phyloP scores from a whole-genome alignment of 1,140 invertebrate species.

The Hylaeus volcanicus region DNA sequence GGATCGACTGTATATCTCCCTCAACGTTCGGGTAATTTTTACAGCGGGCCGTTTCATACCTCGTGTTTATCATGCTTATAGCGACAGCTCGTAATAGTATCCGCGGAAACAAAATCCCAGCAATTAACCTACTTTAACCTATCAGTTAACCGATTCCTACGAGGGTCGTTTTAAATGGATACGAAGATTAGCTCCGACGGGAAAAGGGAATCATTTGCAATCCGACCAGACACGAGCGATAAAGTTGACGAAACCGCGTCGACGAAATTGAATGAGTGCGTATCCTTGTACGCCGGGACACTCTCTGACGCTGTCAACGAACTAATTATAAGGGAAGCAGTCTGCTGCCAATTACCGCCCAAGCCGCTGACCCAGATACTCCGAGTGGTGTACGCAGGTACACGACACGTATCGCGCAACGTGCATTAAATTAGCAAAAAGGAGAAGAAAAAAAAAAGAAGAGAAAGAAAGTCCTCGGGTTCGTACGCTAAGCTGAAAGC shows the following conservation, averaged over 20 bases:
- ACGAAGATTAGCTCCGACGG: background rate
- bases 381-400: conserved; percentile 33
- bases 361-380: conserved; percentile 47
- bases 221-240: background rate
- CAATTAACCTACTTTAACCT: conserved; percentile 1
- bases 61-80: background rate
- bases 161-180: background rate
- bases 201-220: no score
- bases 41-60: background rate
- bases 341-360: conserved; percentile 47
- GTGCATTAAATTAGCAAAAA: conserved; percentile 24
- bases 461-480: background rate
- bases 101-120: background rate
- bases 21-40: no score
- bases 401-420: background rate
- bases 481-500: background rate
- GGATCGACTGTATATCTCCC: background rate
- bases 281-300: background rate
- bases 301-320: conserved; percentile 38
- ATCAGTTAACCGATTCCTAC: background rate
- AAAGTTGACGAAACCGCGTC: background rate
- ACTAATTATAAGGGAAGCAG: conserved; percentile 52
- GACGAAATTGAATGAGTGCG: background rate
- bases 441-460: background rate
- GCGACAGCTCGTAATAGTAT: background rate